Percentiles rank a stretch among this genome's conserved stretches.
Evolutionary conservation across 2,797 vertebrate species (phyloP).

Genomic region (Takifugu rubripes): DNA sequence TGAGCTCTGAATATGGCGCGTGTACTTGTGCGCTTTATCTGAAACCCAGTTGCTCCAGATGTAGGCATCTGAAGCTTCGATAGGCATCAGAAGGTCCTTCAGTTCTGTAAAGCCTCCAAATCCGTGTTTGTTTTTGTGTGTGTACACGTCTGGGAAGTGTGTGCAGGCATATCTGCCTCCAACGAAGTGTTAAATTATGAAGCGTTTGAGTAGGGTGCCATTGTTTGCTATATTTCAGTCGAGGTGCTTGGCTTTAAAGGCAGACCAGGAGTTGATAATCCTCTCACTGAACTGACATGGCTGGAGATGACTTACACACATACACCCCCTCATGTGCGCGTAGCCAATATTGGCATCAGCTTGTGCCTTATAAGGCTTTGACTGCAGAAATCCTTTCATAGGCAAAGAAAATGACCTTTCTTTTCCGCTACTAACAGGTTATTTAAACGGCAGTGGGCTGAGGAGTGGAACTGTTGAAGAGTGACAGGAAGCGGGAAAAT

Average conservation of each 20-base stretch:
- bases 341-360: constrained; percentile 37
- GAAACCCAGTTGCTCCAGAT: constrained; percentile 53
- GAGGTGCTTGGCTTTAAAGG: constrained; percentile 49
- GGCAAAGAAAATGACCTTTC: constrained; percentile 35
- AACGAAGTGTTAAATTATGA: constrained; percentile 64
- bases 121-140: constrained; percentile 3
- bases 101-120: constrained; percentile 38
- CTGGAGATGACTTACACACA: constrained; percentile 40
- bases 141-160: constrained; percentile 20
- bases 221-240: constrained; percentile 52
- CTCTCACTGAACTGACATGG: constrained; percentile 33
- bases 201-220: constrained; percentile 40
- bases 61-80: constrained; percentile 43
- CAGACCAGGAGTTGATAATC: constrained; percentile 44
- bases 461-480: constrained; percentile 27
- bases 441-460: constrained; percentile 29
- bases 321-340: constrained; percentile 5
- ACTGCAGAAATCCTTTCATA: constrained; percentile 35
- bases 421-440: constrained; percentile 36
- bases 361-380: constrained; percentile 44
- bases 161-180: constrained; percentile 30
- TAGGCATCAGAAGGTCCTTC: constrained; percentile 45
- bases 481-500: constrained; percentile 30
- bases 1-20: constrained; percentile 29
- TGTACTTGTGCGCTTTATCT: constrained; percentile 43